Evolutionary conservation across 2,797 vertebrate genomes (phyloP).

Genomic region (Xiphorhynchus erythropygius): DNA sequence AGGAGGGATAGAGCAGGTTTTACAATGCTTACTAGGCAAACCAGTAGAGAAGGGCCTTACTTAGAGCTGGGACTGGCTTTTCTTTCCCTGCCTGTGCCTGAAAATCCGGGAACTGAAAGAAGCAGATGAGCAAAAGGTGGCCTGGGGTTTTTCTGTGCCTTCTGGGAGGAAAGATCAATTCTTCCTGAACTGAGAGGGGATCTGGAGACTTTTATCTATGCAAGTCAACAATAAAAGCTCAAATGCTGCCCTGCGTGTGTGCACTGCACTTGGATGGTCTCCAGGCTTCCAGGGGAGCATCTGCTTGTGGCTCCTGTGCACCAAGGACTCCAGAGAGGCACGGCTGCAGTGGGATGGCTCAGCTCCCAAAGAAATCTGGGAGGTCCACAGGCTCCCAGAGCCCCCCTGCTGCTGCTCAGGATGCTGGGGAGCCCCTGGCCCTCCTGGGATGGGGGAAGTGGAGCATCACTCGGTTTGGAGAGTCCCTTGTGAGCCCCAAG

Average conservation of each 20-base stretch:
- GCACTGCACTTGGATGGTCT: not conserved
- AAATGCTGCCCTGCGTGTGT: fast-evolving
- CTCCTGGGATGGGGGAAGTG: not conserved
- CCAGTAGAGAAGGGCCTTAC: not conserved
- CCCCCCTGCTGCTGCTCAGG: not conserved
- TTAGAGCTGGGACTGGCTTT: not conserved
- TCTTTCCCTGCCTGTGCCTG: not conserved
- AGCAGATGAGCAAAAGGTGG: not conserved
- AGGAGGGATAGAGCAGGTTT: not conserved
- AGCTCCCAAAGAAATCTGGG: not conserved
- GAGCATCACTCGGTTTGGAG: not conserved
- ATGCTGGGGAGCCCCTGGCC: not conserved
- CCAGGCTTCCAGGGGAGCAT: not conserved
- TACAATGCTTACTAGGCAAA: not conserved
- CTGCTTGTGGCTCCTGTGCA: not conserved
- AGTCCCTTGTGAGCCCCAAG: not conserved
- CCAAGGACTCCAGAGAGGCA: not conserved
- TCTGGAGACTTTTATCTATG: not conserved
- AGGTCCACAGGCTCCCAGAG: not conserved
- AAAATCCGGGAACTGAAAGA: not conserved
- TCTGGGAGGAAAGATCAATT: not conserved
- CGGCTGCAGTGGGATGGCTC: not conserved
- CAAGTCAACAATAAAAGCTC: not conserved
- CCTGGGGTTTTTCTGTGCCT: not conserved
- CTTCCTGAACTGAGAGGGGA: not conserved